phyloP scores from a whole-genome alignment of 2,113 vertebrate species.

The Panthera leo region DNA sequence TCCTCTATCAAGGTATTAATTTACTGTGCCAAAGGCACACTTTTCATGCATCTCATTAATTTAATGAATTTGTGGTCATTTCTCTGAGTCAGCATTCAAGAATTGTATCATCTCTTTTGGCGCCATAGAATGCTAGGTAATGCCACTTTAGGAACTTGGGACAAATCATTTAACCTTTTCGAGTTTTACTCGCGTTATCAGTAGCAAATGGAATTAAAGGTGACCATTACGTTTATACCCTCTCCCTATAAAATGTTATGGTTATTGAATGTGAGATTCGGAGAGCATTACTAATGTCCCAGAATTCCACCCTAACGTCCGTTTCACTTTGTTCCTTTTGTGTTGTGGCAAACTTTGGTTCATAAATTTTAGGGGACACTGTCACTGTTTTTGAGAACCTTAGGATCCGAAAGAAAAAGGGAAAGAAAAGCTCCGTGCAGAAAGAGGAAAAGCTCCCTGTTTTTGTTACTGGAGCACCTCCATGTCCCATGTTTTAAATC shows the following conservation, averaged over 20 bases:
- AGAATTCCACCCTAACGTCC: neutral
- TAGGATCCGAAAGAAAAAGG: neutral
- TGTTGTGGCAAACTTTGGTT: neutral
- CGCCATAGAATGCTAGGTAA: neutral
- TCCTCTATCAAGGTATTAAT: neutral
- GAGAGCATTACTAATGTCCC: neutral
- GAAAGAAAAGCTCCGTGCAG: neutral
- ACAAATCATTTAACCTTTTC: neutral
- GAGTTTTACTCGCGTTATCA: neutral
- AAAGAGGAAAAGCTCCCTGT: neutral
- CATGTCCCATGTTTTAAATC: neutral
- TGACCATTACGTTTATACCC: neutral
- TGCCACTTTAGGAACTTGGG: neutral
- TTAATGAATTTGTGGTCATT: neutral
- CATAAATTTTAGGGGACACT: neutral
- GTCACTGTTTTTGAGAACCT: neutral
- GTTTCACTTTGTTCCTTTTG: neutral
- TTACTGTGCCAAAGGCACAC: neutral
- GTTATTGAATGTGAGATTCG: neutral
- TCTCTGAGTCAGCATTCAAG: neutral
- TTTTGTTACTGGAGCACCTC: neutral
- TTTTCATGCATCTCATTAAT: neutral
- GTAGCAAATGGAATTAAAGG: neutral
- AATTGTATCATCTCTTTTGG: neutral
- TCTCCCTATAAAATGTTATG: neutral